Percentiles rank a stretch among this genome's conserved stretches.
Conservation (phyloP, 2,797 vertebrate genomes). For the Pipistrellus kuhlii region DNA sequence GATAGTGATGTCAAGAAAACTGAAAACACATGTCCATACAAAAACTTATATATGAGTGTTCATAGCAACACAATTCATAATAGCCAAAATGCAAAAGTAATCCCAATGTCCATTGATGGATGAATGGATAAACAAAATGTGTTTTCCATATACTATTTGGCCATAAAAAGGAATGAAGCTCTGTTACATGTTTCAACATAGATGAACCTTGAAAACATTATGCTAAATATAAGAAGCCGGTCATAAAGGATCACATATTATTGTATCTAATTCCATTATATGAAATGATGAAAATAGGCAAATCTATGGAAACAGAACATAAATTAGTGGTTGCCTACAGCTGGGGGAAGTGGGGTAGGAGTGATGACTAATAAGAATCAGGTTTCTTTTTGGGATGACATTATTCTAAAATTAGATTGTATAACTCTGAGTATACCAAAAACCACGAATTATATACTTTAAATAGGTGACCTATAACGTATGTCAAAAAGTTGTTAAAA, state of each 20-base stretch:
- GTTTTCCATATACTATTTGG: constrained; percentile 1
- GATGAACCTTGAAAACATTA: neutral
- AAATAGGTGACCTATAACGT: neutral
- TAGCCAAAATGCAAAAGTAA: neutral
- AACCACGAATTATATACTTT: neutral
- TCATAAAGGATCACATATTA: neutral
- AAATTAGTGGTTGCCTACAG: neutral
- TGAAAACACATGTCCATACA: neutral
- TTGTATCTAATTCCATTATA: neutral
- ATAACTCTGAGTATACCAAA: neutral
- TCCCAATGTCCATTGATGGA: neutral
- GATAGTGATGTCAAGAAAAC: neutral
- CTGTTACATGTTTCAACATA: neutral
- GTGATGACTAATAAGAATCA: neutral
- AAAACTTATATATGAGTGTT: neutral
- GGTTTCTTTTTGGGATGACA: neutral
- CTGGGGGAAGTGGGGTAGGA: neutral
- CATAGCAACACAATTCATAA: neutral
- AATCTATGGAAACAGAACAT: neutral
- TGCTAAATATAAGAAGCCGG: constrained; percentile 10
- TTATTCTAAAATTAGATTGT: constrained; percentile 29
- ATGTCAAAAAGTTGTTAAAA: neutral
- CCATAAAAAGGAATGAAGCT: neutral
- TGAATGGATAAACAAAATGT: neutral
- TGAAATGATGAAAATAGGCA: constrained; percentile 17